These are phyloP conservation scores for Slavum lentiscoides DNA, from an alignment of 2,888 invertebrate species.

Conservation along the genomic window DNA sequence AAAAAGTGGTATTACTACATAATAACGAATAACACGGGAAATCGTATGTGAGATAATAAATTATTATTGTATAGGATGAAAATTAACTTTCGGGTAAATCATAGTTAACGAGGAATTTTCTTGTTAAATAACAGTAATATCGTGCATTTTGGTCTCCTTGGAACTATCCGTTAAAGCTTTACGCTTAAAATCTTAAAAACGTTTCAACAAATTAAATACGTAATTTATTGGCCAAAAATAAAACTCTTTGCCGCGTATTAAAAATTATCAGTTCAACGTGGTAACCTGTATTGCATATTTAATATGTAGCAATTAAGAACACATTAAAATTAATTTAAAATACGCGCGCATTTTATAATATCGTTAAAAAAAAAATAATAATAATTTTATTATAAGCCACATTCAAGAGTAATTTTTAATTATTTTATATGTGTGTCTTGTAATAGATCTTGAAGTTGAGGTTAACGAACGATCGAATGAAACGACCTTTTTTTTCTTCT, in stretches of 20 bases:
- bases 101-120: no score
- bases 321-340: slow-evolving; percentile 24
- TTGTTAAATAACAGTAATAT: no score
- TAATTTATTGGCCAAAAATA: not conserved
- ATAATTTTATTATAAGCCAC: not conserved
- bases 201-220: not conserved
- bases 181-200: not conserved
- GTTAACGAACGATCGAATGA: slow-evolving; percentile 25
- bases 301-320: not conserved
- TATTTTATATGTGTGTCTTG: not conserved
- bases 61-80: no score
- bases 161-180: no score
- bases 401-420: slow-evolving; percentile 1
- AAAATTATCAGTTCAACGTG: not conserved
- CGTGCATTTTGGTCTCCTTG: no score
- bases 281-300: not conserved
- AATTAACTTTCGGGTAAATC: no score
- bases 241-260: not conserved
- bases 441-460: slow-evolving; percentile 2
- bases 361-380: slow-evolving; percentile 8
- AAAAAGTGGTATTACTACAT: no score
- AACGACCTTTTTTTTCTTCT: not conserved
- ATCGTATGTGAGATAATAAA: no score
- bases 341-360: not conserved
- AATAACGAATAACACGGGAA: no score